Evolutionary conservation across 1,140 invertebrate species (phyloP).

Genomic region (Melipona quadrifasciata): DNA sequence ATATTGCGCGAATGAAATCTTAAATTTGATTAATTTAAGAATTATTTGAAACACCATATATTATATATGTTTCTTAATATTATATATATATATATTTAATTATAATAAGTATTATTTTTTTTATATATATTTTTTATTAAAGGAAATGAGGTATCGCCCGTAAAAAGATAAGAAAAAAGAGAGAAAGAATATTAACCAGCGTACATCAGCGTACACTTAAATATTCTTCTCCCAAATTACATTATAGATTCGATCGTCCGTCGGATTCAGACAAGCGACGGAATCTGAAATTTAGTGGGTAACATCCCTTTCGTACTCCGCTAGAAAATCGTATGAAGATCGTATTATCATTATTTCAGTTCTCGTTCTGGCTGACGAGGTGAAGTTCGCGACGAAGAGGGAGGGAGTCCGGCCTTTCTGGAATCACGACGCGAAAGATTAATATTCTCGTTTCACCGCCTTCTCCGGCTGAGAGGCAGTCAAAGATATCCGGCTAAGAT

Average conservation of each 20-base stretch:
- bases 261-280: not conserved
- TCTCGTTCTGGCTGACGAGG: not conserved
- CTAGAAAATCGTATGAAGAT: not conserved
- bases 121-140: no score
- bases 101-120: no score
- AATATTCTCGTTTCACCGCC: constrained; percentile 43
- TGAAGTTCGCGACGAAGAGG: not conserved
- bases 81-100: no score
- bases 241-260: not conserved
- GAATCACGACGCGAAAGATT: constrained; percentile 40
- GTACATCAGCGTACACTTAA: not conserved
- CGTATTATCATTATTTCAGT: constrained; percentile 19
- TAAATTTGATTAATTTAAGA: no score
- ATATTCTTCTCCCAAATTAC: not conserved
- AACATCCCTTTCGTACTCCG: not conserved
- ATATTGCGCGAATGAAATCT: no score
- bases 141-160: no score
- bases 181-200: no score
- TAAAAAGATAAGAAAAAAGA: no score
- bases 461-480: not conserved
- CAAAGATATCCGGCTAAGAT: constrained; percentile 19
- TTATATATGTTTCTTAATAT: no score
- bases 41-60: no score
- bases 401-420: constrained; percentile 5
- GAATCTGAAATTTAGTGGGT: not conserved